These are phyloP conservation scores for Perdita meconis DNA, from an alignment of 2,888 invertebrate genomes.

Conservation along the genomic window DNA sequence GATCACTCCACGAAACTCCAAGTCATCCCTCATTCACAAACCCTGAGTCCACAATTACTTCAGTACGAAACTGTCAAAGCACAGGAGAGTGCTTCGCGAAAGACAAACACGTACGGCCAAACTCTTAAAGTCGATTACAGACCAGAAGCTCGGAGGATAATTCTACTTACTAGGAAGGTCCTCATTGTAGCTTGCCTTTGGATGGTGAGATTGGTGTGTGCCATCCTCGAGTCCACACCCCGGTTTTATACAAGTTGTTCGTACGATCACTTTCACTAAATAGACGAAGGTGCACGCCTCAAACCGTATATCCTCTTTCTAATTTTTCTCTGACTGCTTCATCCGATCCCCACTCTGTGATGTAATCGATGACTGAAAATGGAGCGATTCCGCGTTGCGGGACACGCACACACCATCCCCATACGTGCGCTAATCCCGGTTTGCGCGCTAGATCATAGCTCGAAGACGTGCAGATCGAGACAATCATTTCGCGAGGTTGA, in stretches of 20 bases:
- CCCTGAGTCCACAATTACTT: too few species aligned
- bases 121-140: neutral
- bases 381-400: constrained; percentile 58
- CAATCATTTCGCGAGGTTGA: neutral
- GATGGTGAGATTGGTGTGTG: constrained; percentile 72
- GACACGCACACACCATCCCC: constrained; percentile 9
- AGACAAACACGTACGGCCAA: too few species aligned
- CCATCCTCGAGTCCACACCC: constrained; percentile 63
- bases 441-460: neutral
- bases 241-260: constrained; percentile 76
- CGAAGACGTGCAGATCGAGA: neutral
- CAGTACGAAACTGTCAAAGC: too few species aligned
- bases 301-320: constrained; percentile 56
- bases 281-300: constrained; percentile 66
- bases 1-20: too few species aligned
- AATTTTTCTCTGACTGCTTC: constrained; percentile 62
- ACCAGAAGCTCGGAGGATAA: neutral
- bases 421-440: neutral
- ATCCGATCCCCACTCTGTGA: constrained; percentile 70
- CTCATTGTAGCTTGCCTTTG: constrained; percentile 71
- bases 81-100: neutral
- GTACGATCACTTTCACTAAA: constrained; percentile 76
- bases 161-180: constrained; percentile 74
- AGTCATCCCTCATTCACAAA: too few species aligned
- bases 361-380: constrained; percentile 63